A percentile compares a stretch with the other conserved stretches of the same genome.
Conservation (phyloP, 2,888 invertebrate genomes). For the Crocallis elinguaria region DNA sequence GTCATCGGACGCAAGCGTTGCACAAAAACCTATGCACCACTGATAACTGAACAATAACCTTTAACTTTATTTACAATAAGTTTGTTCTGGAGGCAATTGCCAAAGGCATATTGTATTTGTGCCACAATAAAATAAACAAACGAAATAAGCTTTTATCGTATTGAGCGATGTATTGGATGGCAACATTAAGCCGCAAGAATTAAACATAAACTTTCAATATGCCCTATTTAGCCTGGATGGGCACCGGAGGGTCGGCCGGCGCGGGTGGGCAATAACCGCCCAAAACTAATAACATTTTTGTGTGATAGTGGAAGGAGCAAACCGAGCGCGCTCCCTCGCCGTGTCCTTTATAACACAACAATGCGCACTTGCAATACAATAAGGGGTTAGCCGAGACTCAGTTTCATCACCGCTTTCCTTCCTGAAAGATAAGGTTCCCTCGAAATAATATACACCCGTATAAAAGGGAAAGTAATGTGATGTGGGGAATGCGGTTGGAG, state of each 20-base stretch:
- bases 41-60: neutral
- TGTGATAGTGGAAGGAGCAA: conserved; percentile 72
- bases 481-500: conserved; percentile 37
- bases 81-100: neutral
- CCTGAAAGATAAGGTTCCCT: conserved; percentile 50
- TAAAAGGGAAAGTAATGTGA: conserved; percentile 37
- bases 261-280: conserved; percentile 76
- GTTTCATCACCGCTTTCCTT: conserved; percentile 60
- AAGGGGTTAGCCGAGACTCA: conserved; percentile 65
- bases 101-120: conserved; percentile 33
- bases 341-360: conserved; percentile 75
- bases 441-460: conserved; percentile 35
- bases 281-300: conserved; percentile 83
- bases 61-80: neutral
- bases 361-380: conserved; percentile 73
- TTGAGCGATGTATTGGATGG: conserved; percentile 12
- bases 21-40: neutral
- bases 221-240: conserved; percentile 64
- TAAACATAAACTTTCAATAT: conserved; percentile 66
- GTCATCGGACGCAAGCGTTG: neutral
- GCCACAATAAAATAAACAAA: neutral
- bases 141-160: conserved; percentile 13
- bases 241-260: conserved; percentile 64
- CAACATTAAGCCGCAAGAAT: conserved; percentile 39
- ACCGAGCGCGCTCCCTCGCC: conserved; percentile 66